Evolutionary conservation across 2,888 invertebrate genomes (phyloP).

Genomic region (Lithosia quadra): DNA sequence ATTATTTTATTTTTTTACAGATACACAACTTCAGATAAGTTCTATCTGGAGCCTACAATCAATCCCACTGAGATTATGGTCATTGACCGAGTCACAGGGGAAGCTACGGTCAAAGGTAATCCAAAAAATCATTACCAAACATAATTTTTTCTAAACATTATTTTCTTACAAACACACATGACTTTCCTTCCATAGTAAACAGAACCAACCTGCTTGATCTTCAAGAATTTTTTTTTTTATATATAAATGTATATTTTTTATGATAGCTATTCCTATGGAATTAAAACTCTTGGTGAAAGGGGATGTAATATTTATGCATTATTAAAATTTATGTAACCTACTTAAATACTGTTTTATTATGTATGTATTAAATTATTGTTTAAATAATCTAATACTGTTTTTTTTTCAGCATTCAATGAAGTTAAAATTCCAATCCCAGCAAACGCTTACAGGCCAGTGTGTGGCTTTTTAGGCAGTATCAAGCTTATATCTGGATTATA

Average conservation of each 20-base stretch:
- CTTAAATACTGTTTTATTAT: too few relatives aligned
- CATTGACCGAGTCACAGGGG: conserved; percentile 93
- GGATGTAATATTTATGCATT: too few relatives aligned
- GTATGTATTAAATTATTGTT: too few relatives aligned
- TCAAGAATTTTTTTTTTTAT: too few relatives aligned
- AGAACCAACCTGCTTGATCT: too few relatives aligned
- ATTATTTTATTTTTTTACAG: conserved; percentile 77
- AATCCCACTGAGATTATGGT: conserved; percentile 92
- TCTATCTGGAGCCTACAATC: conserved; percentile 94
- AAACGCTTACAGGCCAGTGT: conserved; percentile 89
- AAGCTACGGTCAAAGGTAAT: conserved; percentile 90
- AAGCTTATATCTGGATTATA: conserved; percentile 95
- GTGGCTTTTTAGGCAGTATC: conserved; percentile 95
- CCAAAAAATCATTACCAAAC: not conserved
- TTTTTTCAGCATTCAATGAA: conserved; percentile 51
- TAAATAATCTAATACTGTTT: not conserved
- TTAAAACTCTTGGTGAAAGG: too few relatives aligned
- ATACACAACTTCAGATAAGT: conserved; percentile 95
- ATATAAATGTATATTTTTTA: too few relatives aligned
- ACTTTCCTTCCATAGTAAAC: too few relatives aligned
- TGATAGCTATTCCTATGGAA: too few relatives aligned
- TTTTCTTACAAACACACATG: too few relatives aligned
- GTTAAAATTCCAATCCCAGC: conserved; percentile 80
- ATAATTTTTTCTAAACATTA: too few relatives aligned
- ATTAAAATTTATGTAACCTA: too few relatives aligned